Conservation (phyloP, 2,113 vertebrate genomes). For the Melierax canorus region DNA sequence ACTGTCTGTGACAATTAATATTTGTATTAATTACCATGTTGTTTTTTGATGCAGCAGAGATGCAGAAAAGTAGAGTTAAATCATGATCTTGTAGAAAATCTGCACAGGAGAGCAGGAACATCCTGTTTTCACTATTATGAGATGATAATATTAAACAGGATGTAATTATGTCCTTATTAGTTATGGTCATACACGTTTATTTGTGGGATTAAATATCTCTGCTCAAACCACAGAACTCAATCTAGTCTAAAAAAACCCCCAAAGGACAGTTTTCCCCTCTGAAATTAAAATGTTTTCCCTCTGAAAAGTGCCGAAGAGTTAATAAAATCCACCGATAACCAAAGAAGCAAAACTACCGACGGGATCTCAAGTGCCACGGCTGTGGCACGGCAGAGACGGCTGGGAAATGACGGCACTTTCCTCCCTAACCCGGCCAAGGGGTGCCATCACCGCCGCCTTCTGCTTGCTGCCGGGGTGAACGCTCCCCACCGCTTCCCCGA, state of each 20-base stretch:
- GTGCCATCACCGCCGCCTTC: accelerated
- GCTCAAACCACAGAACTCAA: accelerated
- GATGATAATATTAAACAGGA: neutral
- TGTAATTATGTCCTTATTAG: neutral
- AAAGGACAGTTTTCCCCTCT: neutral
- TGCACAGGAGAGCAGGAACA: neutral
- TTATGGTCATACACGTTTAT: neutral
- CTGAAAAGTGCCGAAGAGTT: neutral
- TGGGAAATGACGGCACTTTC: neutral
- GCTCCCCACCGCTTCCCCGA: neutral
- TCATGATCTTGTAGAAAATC: neutral
- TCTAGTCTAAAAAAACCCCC: neutral
- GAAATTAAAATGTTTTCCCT: neutral
- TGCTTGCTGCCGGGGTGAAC: neutral
- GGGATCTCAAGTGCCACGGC: neutral
- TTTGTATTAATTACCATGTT: neutral
- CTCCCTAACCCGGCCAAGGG: neutral
- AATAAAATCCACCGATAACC: neutral
- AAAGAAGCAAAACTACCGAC: accelerated
- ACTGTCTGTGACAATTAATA: accelerated
- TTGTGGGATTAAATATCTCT: neutral
- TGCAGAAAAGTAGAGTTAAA: neutral
- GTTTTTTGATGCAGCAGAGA: neutral
- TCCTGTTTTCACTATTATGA: neutral
- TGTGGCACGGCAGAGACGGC: accelerated